Evolutionary conservation across 23 tunicate genomes (phyloP).

Genomic region (Diplosoma virens): DNA sequence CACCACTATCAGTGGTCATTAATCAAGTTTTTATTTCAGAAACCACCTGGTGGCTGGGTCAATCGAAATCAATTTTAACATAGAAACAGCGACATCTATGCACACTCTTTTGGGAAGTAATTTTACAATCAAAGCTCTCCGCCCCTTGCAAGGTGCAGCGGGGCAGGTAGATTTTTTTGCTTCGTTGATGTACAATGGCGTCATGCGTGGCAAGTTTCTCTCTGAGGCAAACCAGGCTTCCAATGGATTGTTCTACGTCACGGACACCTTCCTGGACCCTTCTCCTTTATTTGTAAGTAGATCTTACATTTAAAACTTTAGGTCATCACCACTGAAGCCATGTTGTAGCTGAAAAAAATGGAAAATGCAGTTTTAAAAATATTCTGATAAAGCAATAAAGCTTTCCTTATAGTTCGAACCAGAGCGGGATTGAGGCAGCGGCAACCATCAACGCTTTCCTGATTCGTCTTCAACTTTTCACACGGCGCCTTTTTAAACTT

Average conservation of each 20-base stretch:
- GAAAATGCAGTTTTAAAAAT: too few species aligned
- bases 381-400: too few species aligned
- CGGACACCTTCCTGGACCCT: constrained; percentile 39
- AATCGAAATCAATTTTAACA: constrained; percentile 27
- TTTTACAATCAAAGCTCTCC: constrained; percentile 55
- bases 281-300: background rate
- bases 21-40: too few species aligned
- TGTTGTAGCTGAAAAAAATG: too few species aligned
- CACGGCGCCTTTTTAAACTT: too few species aligned
- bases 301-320: too few species aligned
- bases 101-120: constrained; percentile 55
- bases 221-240: constrained; percentile 39
- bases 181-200: constrained; percentile 8
- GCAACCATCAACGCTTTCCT: too few species aligned
- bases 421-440: too few species aligned
- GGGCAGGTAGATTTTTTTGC: constrained; percentile 52
- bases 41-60: constrained; percentile 46
- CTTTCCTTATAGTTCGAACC: too few species aligned
- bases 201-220: constrained; percentile 25
- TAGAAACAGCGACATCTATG: constrained; percentile 65
- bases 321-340: too few species aligned
- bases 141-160: constrained; percentile 39
- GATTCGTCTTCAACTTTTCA: too few species aligned
- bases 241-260: constrained; percentile 66
- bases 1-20: too few species aligned